phyloP scores from a whole-genome alignment of 2,888 invertebrate genomes.

The Synergus umbraculus region DNA sequence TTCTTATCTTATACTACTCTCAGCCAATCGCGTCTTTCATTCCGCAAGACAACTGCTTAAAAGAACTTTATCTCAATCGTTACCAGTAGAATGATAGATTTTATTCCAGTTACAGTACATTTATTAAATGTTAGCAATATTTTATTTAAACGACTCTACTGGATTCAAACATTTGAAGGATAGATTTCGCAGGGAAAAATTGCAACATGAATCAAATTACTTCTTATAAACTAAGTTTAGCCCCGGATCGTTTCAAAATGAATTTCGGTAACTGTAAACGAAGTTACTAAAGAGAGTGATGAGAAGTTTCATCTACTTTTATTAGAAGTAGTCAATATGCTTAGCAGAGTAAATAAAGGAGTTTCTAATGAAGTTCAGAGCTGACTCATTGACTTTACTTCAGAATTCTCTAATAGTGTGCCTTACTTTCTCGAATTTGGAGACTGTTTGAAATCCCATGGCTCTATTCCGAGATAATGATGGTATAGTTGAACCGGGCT shows the following conservation, averaged over 20 bases:
- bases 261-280: background rate
- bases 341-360: constrained; percentile 1
- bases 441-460: background rate
- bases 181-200: background rate
- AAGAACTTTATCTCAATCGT: constrained; percentile 18
- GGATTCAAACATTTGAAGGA: background rate
- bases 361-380: constrained; percentile 9
- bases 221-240: background rate
- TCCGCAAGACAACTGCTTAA: constrained; percentile 23
- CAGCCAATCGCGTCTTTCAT: constrained; percentile 11
- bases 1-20: constrained; percentile 40
- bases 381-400: constrained; percentile 31
- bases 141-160: too few relatives aligned
- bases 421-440: constrained; percentile 3
- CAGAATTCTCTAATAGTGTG: background rate
- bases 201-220: background rate
- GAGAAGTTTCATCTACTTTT: background rate
- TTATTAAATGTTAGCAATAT: background rate
- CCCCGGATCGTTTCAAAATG: background rate
- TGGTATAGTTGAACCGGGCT: background rate
- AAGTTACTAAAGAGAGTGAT: background rate
- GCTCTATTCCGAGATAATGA: constrained; percentile 19
- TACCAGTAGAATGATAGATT: background rate
- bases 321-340: background rate
- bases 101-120: background rate